Evolutionary conservation across 2,888 invertebrate species (phyloP).

Genomic region (Andrena hattorfiana): DNA sequence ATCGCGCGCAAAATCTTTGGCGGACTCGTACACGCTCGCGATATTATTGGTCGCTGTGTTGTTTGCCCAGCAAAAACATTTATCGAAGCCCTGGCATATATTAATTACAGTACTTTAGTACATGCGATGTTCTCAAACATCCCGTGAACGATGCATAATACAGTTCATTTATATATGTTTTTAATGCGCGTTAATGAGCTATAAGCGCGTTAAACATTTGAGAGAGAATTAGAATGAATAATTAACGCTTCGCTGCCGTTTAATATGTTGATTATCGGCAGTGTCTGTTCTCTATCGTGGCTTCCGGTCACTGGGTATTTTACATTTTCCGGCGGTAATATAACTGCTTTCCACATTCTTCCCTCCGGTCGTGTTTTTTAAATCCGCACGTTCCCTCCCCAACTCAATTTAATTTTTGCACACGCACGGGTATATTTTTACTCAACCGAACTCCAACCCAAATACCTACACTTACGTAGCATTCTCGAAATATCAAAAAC

Average conservation of each 20-base stretch:
- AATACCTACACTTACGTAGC: not conserved
- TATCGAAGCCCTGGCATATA: slow-evolving; percentile 57
- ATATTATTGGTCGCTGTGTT: slow-evolving; percentile 44
- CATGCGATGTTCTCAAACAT: slow-evolving; percentile 54
- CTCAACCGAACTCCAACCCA: not conserved
- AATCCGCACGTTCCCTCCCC: not conserved
- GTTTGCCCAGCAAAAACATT: slow-evolving; percentile 55
- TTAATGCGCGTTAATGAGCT: slow-evolving; percentile 61
- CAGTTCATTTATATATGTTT: slow-evolving; percentile 52
- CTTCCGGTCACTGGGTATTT: slow-evolving; percentile 20
- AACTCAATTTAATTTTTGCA: no score
- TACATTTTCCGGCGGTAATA: slow-evolving; percentile 2
- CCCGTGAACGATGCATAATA: slow-evolving; percentile 34
- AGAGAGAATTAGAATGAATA: slow-evolving; percentile 61
- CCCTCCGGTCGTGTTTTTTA: not conserved
- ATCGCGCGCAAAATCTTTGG: slow-evolving; percentile 44
- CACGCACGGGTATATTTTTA: not conserved
- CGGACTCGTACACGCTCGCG: slow-evolving; percentile 10
- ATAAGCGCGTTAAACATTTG: slow-evolving; percentile 61
- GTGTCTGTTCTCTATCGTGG: slow-evolving; percentile 19
- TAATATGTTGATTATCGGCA: slow-evolving; percentile 54
- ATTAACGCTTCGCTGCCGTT: slow-evolving; percentile 52
- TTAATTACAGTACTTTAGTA: slow-evolving; percentile 60
- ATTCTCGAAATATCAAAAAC: slow-evolving; percentile 22
- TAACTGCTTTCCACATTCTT: slow-evolving; percentile 1